phyloP scores from a whole-genome alignment of 2,113 vertebrate species.

The Prunella fulvescens region DNA sequence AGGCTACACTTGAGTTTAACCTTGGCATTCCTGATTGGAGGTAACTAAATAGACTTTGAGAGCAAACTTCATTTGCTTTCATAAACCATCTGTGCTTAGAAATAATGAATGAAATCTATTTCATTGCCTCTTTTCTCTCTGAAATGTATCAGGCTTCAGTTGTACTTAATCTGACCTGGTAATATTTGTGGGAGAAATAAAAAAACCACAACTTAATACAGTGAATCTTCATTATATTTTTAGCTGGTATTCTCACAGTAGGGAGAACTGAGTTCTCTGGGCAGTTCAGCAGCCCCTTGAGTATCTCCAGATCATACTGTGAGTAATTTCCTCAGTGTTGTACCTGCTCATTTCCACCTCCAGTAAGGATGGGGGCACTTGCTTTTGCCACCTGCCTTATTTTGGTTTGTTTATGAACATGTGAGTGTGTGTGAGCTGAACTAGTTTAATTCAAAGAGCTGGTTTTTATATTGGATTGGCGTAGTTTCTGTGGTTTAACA shows the following conservation, averaged over 20 bases:
- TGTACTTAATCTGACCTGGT: not conserved
- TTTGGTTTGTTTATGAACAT: not conserved
- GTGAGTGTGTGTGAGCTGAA: not conserved
- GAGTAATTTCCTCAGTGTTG: not conserved
- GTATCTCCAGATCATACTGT: not conserved
- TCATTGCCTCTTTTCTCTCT: not conserved
- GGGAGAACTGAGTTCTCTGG: not conserved
- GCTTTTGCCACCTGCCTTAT: not conserved
- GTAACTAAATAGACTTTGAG: not conserved
- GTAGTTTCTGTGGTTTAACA: not conserved
- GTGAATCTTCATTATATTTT: not conserved
- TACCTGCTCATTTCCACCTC: not conserved
- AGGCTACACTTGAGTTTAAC: not conserved
- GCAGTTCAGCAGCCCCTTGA: not conserved
- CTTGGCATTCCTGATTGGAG: not conserved
- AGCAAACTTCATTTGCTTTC: not conserved
- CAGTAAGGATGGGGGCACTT: fast-evolving
- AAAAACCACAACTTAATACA: not conserved
- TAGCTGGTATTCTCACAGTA: not conserved
- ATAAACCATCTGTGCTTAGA: not conserved
- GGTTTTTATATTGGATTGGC: not conserved
- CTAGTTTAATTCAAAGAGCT: not conserved
- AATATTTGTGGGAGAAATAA: not conserved
- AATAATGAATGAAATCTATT: not conserved
- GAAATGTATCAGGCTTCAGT: not conserved